A percentile compares a stretch with the other conserved stretches of the same genome.
Evolutionary conservation across 37 sponge, comb jelly and placozoan species (phyloP).

Genomic region (Agelas oroides): DNA sequence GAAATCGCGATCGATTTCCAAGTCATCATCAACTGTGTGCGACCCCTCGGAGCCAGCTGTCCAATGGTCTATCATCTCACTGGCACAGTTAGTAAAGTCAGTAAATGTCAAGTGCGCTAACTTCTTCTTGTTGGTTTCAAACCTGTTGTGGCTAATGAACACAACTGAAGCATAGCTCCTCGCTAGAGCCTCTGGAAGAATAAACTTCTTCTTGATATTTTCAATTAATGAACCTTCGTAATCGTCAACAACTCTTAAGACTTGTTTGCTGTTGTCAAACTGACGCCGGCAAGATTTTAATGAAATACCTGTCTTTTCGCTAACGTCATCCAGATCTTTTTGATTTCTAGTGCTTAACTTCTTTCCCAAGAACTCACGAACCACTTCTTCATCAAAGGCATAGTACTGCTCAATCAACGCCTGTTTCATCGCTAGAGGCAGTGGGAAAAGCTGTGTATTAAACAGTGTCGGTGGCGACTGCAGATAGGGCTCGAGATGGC

Average conservation of each 20-base stretch:
- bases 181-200: constrained; percentile 72
- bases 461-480: constrained; percentile 76
- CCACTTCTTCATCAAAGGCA: constrained; percentile 85
- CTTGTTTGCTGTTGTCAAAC: constrained; percentile 94
- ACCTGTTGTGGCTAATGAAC: constrained; percentile 77
- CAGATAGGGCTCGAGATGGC: constrained; percentile 76
- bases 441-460: constrained; percentile 63
- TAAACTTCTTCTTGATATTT: constrained; percentile 78
- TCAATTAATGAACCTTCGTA: constrained; percentile 83
- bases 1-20: constrained; percentile 82
- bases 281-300: constrained; percentile 92
- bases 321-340: constrained; percentile 88
- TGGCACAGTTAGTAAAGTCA: constrained; percentile 84
- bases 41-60: constrained; percentile 78
- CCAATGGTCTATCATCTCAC: constrained; percentile 88
- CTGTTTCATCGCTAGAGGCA: constrained; percentile 26
- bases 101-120: constrained; percentile 57
- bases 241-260: constrained; percentile 89
- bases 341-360: constrained; percentile 87
- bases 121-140: constrained; percentile 83
- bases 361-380: constrained; percentile 92
- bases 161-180: constrained; percentile 82
- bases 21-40: constrained; percentile 77
- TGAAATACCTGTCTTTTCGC: constrained; percentile 86
- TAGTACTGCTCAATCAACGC: constrained; percentile 79